Evolutionary conservation across 2,113 vertebrate genomes (phyloP).

Genomic region (Setophaga petechia): DNA sequence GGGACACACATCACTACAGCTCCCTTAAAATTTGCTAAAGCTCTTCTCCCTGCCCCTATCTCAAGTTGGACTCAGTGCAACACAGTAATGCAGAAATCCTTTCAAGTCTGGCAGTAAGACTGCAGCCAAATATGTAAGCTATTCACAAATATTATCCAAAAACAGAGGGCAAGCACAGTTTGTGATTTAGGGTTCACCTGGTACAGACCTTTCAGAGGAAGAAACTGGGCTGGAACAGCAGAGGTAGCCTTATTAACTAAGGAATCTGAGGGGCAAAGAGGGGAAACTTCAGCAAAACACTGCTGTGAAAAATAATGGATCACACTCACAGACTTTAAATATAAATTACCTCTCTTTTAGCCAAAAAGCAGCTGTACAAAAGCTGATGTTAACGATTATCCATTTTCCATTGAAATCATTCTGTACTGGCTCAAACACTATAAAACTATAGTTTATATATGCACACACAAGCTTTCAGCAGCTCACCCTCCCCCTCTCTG

Average conservation of each 20-base stretch:
- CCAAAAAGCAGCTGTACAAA: slow-evolving; percentile 47
- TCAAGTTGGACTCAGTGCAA: neutral
- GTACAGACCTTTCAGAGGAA: neutral
- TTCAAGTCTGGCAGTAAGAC: slow-evolving; percentile 1
- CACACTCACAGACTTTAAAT: neutral
- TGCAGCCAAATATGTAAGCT: slow-evolving; percentile 8
- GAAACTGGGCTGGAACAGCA: neutral
- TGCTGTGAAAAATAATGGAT: slow-evolving; percentile 30
- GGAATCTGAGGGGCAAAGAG: neutral
- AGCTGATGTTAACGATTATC: slow-evolving; percentile 47
- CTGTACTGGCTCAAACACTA: neutral
- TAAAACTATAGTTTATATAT: neutral
- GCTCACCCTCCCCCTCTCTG: neutral
- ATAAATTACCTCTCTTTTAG: slow-evolving; percentile 24
- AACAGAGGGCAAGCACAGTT: neutral
- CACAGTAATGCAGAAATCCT: neutral
- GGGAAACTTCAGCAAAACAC: slow-evolving; percentile 10
- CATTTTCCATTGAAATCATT: slow-evolving; percentile 25
- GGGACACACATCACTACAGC: neutral
- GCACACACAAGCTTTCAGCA: neutral
- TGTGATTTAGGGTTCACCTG: slow-evolving; percentile 36
- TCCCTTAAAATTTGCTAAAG: neutral
- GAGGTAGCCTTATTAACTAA: neutral
- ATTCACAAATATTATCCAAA: slow-evolving; percentile 17
- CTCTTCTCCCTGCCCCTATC: neutral